Conservation (phyloP, 2,797 vertebrate genomes). For the Danio jaintianensis region DNA sequence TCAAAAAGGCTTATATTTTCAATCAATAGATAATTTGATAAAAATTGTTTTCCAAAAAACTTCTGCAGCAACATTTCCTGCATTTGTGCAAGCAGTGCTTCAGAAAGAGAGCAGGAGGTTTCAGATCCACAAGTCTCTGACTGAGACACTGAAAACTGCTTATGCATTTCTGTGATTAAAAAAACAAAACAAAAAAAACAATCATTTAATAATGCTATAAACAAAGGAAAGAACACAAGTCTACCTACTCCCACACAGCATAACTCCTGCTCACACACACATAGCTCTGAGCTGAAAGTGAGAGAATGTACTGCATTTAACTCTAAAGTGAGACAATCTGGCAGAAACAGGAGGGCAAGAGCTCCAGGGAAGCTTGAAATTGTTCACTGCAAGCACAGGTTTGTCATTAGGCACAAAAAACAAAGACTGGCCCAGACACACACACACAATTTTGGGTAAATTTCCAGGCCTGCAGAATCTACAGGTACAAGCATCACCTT, state of each 20-base stretch:
- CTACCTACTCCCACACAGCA: constrained; percentile 23
- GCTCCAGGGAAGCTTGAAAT: constrained; percentile 14
- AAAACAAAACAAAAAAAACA: constrained; percentile 20
- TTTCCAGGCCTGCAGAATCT: not conserved
- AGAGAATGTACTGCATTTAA: constrained; percentile 1
- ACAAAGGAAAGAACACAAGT: constrained; percentile 8
- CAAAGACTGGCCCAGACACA: not conserved
- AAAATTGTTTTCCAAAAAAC: not conserved
- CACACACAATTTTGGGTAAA: not conserved
- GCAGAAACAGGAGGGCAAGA: constrained; percentile 25
- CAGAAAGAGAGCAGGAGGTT: not conserved
- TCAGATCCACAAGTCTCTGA: not conserved
- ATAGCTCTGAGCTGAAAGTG: constrained; percentile 1
- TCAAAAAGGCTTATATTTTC: not conserved
- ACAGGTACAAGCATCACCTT: not conserved
- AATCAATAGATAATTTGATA: not conserved
- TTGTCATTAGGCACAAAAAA: constrained; percentile 10
- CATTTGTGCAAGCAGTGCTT: not conserved
- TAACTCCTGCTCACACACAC: not conserved
- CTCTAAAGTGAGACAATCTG: constrained; percentile 44
- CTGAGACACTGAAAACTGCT: constrained; percentile 1
- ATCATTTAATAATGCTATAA: constrained; percentile 22
- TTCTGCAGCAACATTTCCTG: not conserved
- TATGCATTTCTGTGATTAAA: constrained; percentile 7
- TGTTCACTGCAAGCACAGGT: constrained; percentile 14